Conservation (phyloP, 2,113 vertebrate genomes). For the Thymallus thymallus region DNA sequence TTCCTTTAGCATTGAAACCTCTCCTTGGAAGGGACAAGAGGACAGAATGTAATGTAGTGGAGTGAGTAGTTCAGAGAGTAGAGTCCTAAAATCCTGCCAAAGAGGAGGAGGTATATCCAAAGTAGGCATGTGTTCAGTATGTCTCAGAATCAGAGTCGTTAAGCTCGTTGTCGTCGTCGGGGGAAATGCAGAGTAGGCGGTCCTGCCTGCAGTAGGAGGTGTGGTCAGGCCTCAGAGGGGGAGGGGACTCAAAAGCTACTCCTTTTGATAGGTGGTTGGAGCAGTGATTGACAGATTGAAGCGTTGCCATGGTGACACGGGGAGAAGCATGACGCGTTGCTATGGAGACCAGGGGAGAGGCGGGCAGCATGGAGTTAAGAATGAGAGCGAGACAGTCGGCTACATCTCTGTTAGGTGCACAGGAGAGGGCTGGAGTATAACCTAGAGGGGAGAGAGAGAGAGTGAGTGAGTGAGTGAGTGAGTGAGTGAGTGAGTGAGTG, state of each 20-base stretch:
- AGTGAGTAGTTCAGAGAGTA: background rate
- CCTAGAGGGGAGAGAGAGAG: conserved; percentile 65
- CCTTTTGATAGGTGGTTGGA: conserved; percentile 80
- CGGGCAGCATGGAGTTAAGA: conserved; percentile 96
- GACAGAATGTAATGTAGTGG: background rate
- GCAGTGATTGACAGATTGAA: conserved; percentile 83
- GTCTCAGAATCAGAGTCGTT: conserved; percentile 98
- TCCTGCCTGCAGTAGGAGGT: conserved; percentile 86
- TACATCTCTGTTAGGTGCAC: conserved; percentile 94
- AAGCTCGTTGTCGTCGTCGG: conserved; percentile 89
- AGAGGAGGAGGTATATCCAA: no score
- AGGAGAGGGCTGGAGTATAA: conserved; percentile 94
- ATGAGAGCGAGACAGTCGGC: conserved; percentile 97
- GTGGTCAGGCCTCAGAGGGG: conserved; percentile 84
- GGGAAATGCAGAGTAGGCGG: conserved; percentile 76
- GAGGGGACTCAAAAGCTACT: conserved; percentile 86
- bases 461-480: background rate
- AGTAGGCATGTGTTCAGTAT: conserved; percentile 75
- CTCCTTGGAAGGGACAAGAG: background rate
- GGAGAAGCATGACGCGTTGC: conserved; percentile 77
- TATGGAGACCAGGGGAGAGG: conserved; percentile 84
- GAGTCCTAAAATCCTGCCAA: no score
- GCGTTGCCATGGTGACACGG: conserved; percentile 30
- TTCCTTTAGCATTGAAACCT: background rate
- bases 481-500: background rate